Evolutionary conservation across 2,113 vertebrate genomes (phyloP), one percentile per base, ranked within the genome.

Genomic region (Indri indri): DNA sequence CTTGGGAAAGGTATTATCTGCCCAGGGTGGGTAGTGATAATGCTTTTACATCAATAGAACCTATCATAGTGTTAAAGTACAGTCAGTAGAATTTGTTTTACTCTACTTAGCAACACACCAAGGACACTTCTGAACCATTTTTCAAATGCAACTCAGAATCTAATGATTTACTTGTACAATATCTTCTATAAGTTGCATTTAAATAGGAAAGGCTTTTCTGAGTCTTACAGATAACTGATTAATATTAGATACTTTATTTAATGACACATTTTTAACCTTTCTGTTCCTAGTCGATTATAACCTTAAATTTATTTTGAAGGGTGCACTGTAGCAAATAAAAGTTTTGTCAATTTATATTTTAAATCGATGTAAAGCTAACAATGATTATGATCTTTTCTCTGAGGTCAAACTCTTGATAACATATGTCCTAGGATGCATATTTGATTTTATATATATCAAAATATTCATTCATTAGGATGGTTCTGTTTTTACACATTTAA

Each of bases 1-100:
- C 98, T 98, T 99, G 98, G 98, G 98, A 98, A 99, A 98, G 82
- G 96, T 98, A 96, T 98, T 97, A 97, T 98, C 97, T 98, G 80
- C 12, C 27, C 4, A 30, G 95, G 86, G 97, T 94, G 98, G 98
- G 95, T 63, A 63, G 98, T 96, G 98, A 98, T 95, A 90, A 97
- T 84, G 94, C 89, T 96, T 79, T 97, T 94, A 95, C 94, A 95
- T 89, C 87, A 74, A 0, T 34, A 71, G 88, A 84, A 95, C 63
- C 97, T 97, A 96, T 73, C 50, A 18, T 13, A 34, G 90, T 81
- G 80, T 68, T 97, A 94, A 96, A 81, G 71, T 91, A 57, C 70
- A 83, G n/a, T 79, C 42, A 23, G 30, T 6, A 91, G 92, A 22
- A 34, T 80, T 89, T 94, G 42, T 61, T 93, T 87, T 1, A 93